phyloP scores from a whole-genome alignment of 2,113 vertebrate genomes.

The Pygoscelis adeliae region DNA sequence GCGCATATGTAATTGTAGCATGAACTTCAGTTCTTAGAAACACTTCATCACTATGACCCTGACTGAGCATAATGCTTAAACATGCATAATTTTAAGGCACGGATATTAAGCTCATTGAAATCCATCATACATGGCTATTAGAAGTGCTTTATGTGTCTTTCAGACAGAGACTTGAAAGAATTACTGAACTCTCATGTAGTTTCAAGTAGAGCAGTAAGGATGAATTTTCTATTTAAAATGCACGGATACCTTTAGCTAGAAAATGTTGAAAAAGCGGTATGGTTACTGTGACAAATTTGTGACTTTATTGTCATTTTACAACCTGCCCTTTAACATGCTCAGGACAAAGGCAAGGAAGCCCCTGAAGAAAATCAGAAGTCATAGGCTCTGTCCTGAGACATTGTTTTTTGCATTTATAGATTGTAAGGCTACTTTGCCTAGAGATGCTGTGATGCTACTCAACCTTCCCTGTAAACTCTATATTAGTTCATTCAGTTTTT shows the following conservation, averaged over 20 bases:
- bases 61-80: background rate
- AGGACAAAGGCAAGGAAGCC: background rate
- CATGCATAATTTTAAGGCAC: background rate
- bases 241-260: background rate
- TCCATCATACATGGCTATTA: background rate
- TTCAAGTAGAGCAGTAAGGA: background rate
- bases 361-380: background rate
- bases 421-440: background rate
- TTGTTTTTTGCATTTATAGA: background rate
- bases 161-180: background rate
- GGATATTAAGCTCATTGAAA: background rate
- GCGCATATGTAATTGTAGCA: background rate
- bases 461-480: background rate
- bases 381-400: background rate
- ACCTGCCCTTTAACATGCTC: background rate
- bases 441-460: background rate
- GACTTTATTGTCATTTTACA: background rate
- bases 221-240: background rate
- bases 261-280: background rate
- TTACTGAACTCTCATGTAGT: background rate
- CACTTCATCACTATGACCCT: background rate
- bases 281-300: background rate
- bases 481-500: background rate
- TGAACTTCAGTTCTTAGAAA: background rate
- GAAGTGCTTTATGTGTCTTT: background rate